phyloP scores from a whole-genome alignment of 2,797 vertebrate species.

The Menidia menidia region DNA sequence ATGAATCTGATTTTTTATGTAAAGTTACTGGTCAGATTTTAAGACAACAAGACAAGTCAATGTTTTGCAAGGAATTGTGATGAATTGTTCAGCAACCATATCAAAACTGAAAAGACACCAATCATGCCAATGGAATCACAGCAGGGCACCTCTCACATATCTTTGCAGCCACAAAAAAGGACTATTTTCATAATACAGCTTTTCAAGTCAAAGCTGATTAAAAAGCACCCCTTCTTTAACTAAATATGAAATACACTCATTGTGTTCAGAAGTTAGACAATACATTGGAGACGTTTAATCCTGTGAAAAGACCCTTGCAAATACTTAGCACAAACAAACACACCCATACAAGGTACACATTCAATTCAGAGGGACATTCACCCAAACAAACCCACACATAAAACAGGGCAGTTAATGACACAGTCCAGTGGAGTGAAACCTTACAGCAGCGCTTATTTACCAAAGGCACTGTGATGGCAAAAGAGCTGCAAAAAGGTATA shows the following conservation, averaged over 20 bases:
- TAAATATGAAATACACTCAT: constrained; percentile 34
- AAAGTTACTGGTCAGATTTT: constrained; percentile 46
- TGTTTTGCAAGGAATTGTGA: constrained; percentile 27
- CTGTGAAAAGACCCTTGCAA: constrained; percentile 55
- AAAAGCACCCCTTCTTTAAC: constrained; percentile 28
- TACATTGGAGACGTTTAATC: constrained; percentile 57
- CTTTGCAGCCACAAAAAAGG: constrained; percentile 30
- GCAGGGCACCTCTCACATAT: constrained; percentile 26
- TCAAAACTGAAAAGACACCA: constrained; percentile 54
- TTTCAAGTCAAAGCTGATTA: constrained; percentile 55
- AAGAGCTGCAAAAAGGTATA: constrained; percentile 53
- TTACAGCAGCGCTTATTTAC: constrained; percentile 65
- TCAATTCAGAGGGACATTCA: constrained; percentile 18
- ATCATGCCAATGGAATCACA: constrained; percentile 53
- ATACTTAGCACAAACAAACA: constrained; percentile 59
- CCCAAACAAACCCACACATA: constrained; percentile 18
- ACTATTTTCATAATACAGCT: constrained; percentile 43
- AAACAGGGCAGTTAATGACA: constrained; percentile 67
- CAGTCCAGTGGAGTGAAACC: constrained; percentile 68
- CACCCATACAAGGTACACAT: constrained; percentile 44
- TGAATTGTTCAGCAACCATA: constrained; percentile 39
- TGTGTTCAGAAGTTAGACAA: constrained; percentile 51
- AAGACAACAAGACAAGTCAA: constrained; percentile 45
- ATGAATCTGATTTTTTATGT: constrained; percentile 46
- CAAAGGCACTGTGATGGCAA: constrained; percentile 55